Evolutionary conservation across 1,140 invertebrate species (phyloP).

Genomic region (Dermatophagoides farinae): DNA sequence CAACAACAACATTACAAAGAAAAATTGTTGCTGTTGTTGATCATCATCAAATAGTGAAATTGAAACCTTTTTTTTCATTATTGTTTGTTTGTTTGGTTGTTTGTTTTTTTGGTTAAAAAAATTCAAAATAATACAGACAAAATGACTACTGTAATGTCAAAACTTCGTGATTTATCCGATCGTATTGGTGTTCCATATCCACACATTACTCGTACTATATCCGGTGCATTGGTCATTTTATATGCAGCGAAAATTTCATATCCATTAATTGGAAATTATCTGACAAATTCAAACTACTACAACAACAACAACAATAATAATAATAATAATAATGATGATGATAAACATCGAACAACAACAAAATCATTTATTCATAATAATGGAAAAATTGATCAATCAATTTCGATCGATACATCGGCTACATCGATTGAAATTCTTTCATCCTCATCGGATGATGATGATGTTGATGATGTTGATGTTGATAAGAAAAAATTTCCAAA

Average conservation of each 20-base stretch:
- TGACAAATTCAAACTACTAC: not conserved
- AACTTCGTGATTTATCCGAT: constrained; percentile 11
- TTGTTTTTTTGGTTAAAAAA: no score
- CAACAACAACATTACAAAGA: no score
- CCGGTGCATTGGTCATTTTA: constrained; percentile 5
- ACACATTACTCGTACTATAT: constrained; percentile 10
- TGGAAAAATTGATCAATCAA: not conserved
- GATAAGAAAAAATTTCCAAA: no score
- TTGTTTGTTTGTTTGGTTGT: no score
- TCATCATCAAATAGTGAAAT: no score
- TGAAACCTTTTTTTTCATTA: no score
- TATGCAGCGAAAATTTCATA: constrained; percentile 12
- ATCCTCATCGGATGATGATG: no score
- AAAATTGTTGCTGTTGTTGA: no score
- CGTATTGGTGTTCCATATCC: constrained; percentile 4
- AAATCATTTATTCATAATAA: not conserved
- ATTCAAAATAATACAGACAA: not conserved
- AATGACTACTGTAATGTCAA: constrained; percentile 13
- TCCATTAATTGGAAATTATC: constrained; percentile 1
- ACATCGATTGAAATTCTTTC: not conserved
- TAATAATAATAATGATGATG: not conserved
- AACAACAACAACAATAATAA: not conserved
- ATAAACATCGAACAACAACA: not conserved
- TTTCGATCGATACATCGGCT: not conserved
- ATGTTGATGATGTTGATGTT: no score